Evolutionary conservation across 2,888 invertebrate species (phyloP), one percentile per base, ranked within the genome.

Genomic region (Drosophila siamana): DNA sequence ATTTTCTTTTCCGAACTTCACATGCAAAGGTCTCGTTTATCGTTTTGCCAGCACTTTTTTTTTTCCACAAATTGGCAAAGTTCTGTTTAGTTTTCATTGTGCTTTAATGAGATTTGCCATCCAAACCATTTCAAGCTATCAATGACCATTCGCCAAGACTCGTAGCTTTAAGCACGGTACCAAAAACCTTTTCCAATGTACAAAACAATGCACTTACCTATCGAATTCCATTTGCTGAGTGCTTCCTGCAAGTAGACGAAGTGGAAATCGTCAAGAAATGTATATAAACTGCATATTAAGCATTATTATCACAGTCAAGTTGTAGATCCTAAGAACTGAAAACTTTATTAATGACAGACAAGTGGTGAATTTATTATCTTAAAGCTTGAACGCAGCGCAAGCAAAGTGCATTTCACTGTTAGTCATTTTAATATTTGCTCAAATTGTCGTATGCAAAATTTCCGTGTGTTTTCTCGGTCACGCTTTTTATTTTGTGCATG

Each of bases 321-420:
- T 26, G 26, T 36, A n/a, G 6, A 9, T 11, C 11, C 36, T 1
- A 50, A 24, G 24, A 22, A 13, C 22, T 13, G 22, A 1, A 38
- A 15, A 15, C 1, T 5, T 26, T 51, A 26, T 16, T 11, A 16
- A 11, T 15, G 24, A 24, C 16, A 38, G 16, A 28, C 11, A 28
- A 5, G 36, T 38, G 13, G 7, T 0, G 13, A 13, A 30, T 43
- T 54, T 30, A 28, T 55, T 55, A 55, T 30, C 30, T 41, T 13
- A 22, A 54, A 8, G n/a, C n/a, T n/a, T n/a, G n/a, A n/a, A n/a
- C n/a, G n/a, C n/a, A n/a, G n/a, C n/a, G n/a, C n/a, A n/a, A n/a
- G 44, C 19, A 76, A 72, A 77, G 73, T 69, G 76, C 63, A 55
- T 76, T 77, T 80, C 73, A 30, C 9, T 77, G 76, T 69, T 57